Conservation (phyloP, 2,888 invertebrate genomes). For the Oithona nana region DNA sequence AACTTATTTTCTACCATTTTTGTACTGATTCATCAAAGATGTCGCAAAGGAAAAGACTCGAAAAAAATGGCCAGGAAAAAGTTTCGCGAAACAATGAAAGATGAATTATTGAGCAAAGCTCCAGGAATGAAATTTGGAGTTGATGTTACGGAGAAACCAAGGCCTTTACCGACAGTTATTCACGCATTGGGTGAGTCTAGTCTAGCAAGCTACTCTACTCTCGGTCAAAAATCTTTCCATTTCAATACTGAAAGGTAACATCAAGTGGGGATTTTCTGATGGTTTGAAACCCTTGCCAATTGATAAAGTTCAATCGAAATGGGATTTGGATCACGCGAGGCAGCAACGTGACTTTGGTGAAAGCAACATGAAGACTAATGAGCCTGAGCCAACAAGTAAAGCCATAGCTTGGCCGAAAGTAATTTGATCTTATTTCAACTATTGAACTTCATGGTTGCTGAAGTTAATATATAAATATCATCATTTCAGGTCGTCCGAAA, state of each 20-base stretch:
- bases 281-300: background rate
- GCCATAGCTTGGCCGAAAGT: background rate
- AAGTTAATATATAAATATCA: background rate
- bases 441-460: background rate
- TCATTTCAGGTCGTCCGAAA: background rate
- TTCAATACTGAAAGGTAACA: background rate
- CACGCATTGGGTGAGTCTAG: background rate
- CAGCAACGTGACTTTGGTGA: background rate
- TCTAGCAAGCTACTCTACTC: no score
- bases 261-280: constrained; percentile 7
- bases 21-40: constrained; percentile 50
- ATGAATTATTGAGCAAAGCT: background rate
- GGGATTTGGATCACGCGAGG: background rate
- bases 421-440: background rate
- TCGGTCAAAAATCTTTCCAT: no score
- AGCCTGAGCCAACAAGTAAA: background rate
- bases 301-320: background rate
- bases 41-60: background rate
- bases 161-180: background rate
- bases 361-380: background rate
- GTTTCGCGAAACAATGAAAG: constrained; percentile 1
- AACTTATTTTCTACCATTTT: constrained; percentile 89
- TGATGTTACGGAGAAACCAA: background rate
- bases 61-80: background rate
- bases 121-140: constrained; percentile 2